phyloP scores from a whole-genome alignment of 2,888 invertebrate species.

The Pristionchus fissidentatus region DNA sequence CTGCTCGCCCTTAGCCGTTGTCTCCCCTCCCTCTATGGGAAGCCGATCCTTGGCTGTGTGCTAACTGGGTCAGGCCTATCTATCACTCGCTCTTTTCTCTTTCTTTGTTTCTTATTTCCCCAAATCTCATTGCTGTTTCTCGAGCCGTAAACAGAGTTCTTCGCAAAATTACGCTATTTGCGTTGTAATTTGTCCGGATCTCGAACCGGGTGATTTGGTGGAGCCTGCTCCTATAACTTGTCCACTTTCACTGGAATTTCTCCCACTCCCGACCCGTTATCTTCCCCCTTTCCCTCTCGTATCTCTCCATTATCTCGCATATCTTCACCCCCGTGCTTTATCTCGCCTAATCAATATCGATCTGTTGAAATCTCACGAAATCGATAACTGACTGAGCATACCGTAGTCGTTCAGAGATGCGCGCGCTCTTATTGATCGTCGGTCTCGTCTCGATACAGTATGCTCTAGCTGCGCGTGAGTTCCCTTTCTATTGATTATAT shows the following conservation, averaged over 20 bases:
- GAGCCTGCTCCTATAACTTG: conserved; percentile 9
- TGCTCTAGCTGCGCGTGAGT: conserved; percentile 3
- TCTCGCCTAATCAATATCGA: conserved; percentile 20
- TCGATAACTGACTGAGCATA: background rate
- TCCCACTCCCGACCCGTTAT: conserved; percentile 19
- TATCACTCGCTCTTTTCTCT: background rate
- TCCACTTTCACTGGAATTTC: conserved; percentile 17
- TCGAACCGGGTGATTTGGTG: background rate
- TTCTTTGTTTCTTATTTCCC: background rate
- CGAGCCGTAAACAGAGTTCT: background rate
- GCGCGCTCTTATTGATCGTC: conserved; percentile 12
- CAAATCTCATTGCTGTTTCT: background rate
- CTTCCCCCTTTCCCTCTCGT: background rate
- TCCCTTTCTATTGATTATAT: no score
- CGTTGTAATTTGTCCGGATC: background rate
- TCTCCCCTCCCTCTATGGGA: background rate
- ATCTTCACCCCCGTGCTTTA: no score
- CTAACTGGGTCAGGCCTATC: conserved; percentile 29
- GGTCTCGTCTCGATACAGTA: conserved; percentile 7
- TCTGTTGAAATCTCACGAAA: background rate
- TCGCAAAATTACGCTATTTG: background rate
- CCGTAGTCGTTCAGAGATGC: background rate
- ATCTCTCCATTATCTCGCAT: background rate
- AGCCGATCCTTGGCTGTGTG: conserved; percentile 21
- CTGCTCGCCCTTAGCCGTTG: background rate